Evolutionary conservation across 53 echinoderm and acorn worm genomes (phyloP).

Genomic region (Stichopus horrens): DNA sequence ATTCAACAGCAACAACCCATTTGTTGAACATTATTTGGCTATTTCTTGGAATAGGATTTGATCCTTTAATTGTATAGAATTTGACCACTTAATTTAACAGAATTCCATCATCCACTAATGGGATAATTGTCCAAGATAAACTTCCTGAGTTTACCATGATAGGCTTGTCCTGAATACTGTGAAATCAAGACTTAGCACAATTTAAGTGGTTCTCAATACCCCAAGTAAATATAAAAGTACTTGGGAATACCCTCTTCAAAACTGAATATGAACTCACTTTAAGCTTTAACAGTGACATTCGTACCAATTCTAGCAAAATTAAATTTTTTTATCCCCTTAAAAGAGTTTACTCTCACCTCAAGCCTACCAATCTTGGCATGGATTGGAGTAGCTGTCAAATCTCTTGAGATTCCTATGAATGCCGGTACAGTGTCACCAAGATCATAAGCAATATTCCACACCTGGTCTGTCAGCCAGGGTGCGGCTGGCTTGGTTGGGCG

Average conservation of each 20-base stretch:
- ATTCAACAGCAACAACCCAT: too few species aligned
- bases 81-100: too few species aligned
- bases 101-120: too few species aligned
- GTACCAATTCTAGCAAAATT: too few species aligned
- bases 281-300: background rate
- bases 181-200: too few species aligned
- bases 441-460: conserved; percentile 84
- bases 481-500: conserved; percentile 79
- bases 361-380: conserved; percentile 83
- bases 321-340: background rate
- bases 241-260: background rate
- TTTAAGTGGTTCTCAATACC: too few species aligned
- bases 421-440: conserved; percentile 73
- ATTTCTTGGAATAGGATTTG: too few species aligned
- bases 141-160: too few species aligned
- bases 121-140: too few species aligned
- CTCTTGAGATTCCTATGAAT: conserved; percentile 79
- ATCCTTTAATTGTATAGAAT: too few species aligned
- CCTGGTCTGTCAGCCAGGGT: conserved; percentile 74
- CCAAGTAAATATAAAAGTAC: background rate
- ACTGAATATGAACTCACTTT: background rate
- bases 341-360: conserved; percentile 60
- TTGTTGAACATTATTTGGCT: too few species aligned
- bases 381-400: conserved; percentile 82
- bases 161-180: too few species aligned